Evolutionary conservation across 2,888 invertebrate genomes (phyloP).

Genomic region (Siphlonurus alternatus): DNA sequence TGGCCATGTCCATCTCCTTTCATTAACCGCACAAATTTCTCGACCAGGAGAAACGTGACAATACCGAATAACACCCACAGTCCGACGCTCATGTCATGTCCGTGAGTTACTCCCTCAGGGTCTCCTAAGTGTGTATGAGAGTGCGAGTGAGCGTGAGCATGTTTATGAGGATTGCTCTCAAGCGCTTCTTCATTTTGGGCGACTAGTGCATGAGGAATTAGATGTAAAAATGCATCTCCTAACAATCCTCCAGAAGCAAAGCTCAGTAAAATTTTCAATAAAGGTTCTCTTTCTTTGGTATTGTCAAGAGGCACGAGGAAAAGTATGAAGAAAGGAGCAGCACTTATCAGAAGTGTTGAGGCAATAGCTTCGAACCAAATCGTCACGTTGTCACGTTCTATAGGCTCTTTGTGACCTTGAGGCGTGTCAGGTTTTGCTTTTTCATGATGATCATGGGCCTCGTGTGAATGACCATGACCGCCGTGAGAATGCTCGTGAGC

Average conservation of each 20-base stretch:
- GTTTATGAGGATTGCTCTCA: constrained; percentile 15
- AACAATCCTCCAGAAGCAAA: constrained; percentile 92
- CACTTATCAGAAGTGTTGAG: constrained; percentile 85
- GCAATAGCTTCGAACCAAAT: constrained; percentile 69
- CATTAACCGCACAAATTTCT: constrained; percentile 76
- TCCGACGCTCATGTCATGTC: constrained; percentile 77
- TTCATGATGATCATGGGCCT: constrained; percentile 14
- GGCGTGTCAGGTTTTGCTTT: constrained; percentile 13
- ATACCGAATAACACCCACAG: constrained; percentile 90
- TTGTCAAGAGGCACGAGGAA: constrained; percentile 87
- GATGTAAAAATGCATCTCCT: constrained; percentile 95
- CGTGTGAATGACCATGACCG: constrained; percentile 22
- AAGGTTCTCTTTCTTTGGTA: constrained; percentile 61
- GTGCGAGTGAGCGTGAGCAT: constrained; percentile 25
- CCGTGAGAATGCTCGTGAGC: constrained; percentile 17
- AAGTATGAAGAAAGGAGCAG: constrained; percentile 84
- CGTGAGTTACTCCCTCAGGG: constrained; percentile 25
- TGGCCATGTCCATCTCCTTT: constrained; percentile 72
- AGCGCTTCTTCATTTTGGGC: constrained; percentile 30
- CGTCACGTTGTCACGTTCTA: constrained; percentile 12
- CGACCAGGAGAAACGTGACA: constrained; percentile 79
- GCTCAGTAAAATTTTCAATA: constrained; percentile 67
- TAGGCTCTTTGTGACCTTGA: constrained; percentile 7
- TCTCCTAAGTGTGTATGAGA: constrained; percentile 25
- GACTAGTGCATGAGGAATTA: constrained; percentile 88